Conservation (phyloP, 2,888 invertebrate genomes). For the Geotrupes spiniger region DNA sequence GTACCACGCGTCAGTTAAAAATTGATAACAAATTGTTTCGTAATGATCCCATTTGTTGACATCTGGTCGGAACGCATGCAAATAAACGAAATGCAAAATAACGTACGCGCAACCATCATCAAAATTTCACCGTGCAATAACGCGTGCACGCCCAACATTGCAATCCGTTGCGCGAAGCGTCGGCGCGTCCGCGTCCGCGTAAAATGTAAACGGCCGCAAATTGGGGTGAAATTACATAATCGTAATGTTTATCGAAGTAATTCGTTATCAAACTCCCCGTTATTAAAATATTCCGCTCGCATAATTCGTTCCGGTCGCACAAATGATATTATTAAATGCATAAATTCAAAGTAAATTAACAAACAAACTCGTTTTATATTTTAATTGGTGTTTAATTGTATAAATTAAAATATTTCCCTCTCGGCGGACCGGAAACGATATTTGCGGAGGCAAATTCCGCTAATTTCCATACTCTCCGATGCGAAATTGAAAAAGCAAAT, state of each 20-base stretch:
- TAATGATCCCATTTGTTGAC: too few species aligned
- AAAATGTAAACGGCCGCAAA: neutral
- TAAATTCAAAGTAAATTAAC: slow-evolving; percentile 20
- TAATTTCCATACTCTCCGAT: slow-evolving; percentile 22
- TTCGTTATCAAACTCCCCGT: slow-evolving; percentile 17
- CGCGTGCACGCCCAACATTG: too few species aligned
- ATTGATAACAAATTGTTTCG: too few species aligned
- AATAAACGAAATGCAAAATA: too few species aligned
- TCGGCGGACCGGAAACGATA: slow-evolving; percentile 5
- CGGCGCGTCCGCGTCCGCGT: too few species aligned
- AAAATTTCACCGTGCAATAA: too few species aligned
- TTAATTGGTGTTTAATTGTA: slow-evolving; percentile 28
- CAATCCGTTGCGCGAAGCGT: too few species aligned
- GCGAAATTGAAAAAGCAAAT: slow-evolving; percentile 24
- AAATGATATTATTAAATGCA: slow-evolving; percentile 17
- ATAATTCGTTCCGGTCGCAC: slow-evolving; percentile 17
- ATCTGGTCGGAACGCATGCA: too few species aligned
- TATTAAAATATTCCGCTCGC: slow-evolving; percentile 21
- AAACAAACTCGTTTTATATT: slow-evolving; percentile 21
- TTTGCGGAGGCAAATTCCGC: slow-evolving; percentile 12
- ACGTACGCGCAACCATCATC: too few species aligned
- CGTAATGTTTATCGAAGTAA: slow-evolving; percentile 18
- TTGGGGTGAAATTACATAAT: slow-evolving; percentile 1
- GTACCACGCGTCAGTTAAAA: too few species aligned
- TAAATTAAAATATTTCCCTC: slow-evolving; percentile 27